Base-by-base conservation (phyloP, 2,113 vertebrate genomes). In the Cettia cetti region DNA sequence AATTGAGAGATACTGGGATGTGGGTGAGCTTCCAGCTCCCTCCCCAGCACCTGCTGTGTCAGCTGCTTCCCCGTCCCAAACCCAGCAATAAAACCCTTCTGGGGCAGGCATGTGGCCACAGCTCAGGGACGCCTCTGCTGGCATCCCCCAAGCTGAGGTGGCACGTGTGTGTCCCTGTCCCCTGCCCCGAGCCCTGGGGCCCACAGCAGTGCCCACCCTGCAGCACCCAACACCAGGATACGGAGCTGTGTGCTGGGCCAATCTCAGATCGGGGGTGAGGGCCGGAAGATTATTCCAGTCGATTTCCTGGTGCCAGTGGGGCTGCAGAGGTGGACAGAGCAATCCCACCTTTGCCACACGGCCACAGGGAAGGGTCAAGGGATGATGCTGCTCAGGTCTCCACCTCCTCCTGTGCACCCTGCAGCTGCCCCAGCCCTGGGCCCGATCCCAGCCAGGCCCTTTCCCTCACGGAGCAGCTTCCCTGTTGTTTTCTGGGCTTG, bases 231-330 rank as follows among this genome's bases (percentile, higher is more conserved):
- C 8, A 2, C 3, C 10, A 31, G 27, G n/a, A 56, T 0, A 0
- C 2, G 57, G 63, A 23, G 33, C 59, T 17, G 52, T 3, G 37
- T 4, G 60, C 69, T 27, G 65, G 42, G 11, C 14, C 54, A 33
- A 1, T 19, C 60, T 27, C 4, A 6, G 60, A 2, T 28, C n/a
- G 4, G 31, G 72, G 37, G 2, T 18, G 37, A 53, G 75, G 0
- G 0, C 47, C 1, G 8, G 27, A 26, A 9, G 23, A 82, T 64
- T 5, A 23, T 28, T 2, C 16, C 72, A 22, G 64, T 7, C 69
- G 6, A 0, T 45, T 59, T 40, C 21, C 84, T 57, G 1, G 0
- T 5, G 50, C 24, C 2, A 0, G 2, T 1, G 30, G 27, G 76
- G 69, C 57, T 30, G 82, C 53, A 44, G 86, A 20, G 12, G 13